Conservation (phyloP, 2,797 vertebrate genomes). For the Halcyon badia region DNA sequence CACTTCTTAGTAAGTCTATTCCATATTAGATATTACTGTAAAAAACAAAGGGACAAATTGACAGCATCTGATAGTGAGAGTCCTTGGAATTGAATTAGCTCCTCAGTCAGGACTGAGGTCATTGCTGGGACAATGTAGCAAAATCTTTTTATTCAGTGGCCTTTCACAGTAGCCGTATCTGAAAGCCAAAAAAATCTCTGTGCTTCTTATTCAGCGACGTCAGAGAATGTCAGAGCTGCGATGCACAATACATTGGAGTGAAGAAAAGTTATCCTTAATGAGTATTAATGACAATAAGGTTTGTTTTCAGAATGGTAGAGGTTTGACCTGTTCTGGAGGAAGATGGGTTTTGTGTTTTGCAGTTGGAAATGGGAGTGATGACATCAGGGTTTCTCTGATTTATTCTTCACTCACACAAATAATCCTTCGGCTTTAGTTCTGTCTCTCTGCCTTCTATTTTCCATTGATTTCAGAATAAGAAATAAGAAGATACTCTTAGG, state of each 20-base stretch:
- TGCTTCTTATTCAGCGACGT: not conserved
- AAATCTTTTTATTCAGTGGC: conserved; percentile 21
- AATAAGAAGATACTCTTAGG: not conserved
- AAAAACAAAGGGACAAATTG: not conserved
- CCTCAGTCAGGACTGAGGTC: conserved; percentile 31
- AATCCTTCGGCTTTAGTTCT: not conserved
- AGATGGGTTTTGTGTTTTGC: not conserved
- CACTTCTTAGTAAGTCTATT: conserved; percentile 9
- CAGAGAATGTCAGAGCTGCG: not conserved
- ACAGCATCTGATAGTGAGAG: conserved; percentile 40
- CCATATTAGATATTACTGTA: conserved; percentile 28
- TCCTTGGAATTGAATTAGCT: conserved; percentile 57
- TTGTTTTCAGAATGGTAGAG: not conserved
- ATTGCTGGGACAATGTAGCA: conserved; percentile 36
- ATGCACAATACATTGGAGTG: not conserved
- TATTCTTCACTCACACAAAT: not conserved
- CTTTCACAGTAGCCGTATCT: not conserved
- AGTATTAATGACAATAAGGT: not conserved
- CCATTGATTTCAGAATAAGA: not conserved
- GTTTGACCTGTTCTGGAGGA: not conserved
- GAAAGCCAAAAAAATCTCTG: not conserved
- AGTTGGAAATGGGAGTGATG: not conserved
- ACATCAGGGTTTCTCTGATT: not conserved
- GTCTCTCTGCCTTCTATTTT: not conserved
- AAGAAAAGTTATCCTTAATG: not conserved